Conservation (phyloP, 2,113 vertebrate genomes). For the Anthoscopus minutus region DNA sequence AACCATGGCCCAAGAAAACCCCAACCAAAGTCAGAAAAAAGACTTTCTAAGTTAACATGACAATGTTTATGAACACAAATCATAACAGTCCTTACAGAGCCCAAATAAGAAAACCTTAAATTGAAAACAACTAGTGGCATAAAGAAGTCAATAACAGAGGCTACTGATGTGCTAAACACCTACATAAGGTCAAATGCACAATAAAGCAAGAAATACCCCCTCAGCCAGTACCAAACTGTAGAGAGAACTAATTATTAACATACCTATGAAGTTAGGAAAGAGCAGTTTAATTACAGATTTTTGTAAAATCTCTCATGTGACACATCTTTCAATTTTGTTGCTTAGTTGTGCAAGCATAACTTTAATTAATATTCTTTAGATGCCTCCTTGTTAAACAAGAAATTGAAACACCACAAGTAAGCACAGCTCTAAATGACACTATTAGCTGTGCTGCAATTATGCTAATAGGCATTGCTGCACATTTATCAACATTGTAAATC, state of each 20-base stretch:
- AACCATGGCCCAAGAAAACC: rapidly evolving
- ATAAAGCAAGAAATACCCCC: not conserved
- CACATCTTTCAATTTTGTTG: not conserved
- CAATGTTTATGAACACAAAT: not conserved
- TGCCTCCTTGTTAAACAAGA: not conserved
- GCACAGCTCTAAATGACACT: not conserved
- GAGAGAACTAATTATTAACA: not conserved
- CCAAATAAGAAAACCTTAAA: not conserved
- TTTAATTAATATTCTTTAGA: slow-evolving; percentile 1
- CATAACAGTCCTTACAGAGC: not conserved
- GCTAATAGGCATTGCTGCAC: not conserved
- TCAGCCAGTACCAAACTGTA: not conserved
- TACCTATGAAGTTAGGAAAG: not conserved
- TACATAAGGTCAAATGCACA: not conserved
- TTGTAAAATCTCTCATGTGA: not conserved
- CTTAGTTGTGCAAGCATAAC: not conserved
- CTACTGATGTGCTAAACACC: not conserved
- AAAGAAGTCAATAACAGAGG: not conserved
- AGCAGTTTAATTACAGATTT: not conserved
- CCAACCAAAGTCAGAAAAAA: not conserved
- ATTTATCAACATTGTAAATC: not conserved
- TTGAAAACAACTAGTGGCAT: not conserved
- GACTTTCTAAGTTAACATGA: not conserved
- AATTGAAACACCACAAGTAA: not conserved
- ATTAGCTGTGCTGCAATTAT: not conserved